phyloP scores from a whole-genome alignment of 2,888 invertebrate genomes.

The Clistopyga incitator region DNA sequence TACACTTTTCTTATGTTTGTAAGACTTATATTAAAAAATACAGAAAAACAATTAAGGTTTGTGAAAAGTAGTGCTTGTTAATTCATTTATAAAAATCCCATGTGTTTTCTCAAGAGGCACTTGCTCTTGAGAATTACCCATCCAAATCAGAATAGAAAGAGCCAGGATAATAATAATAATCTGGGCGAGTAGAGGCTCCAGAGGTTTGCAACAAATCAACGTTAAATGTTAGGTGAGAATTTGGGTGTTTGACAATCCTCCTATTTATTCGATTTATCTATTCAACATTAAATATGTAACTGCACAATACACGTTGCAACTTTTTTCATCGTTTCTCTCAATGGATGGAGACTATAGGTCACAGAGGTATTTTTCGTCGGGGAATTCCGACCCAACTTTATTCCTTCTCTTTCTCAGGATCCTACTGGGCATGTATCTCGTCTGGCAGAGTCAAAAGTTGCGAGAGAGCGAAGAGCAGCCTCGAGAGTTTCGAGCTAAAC shows the following conservation, averaged over 20 bases:
- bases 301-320: conserved; percentile 36
- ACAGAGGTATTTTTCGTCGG: conserved; percentile 54
- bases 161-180: conserved; percentile 34
- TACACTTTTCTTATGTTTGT: no score
- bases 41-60: no score
- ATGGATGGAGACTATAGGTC: conserved; percentile 58
- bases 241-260: conserved; percentile 13
- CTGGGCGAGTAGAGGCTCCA: conserved; percentile 39
- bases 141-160: no score
- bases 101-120: no score
- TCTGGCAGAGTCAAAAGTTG: conserved; percentile 23
- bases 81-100: no score
- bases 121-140: no score
- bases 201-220: conserved; percentile 8
- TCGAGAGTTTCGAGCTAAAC: conserved; percentile 51
- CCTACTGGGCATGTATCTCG: conserved; percentile 14
- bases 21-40: no score
- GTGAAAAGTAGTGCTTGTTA: no score
- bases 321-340: conserved; percentile 40
- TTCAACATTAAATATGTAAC: conserved; percentile 43
- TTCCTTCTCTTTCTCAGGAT: conserved; percentile 55
- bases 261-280: conserved; percentile 1
- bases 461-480: conserved; percentile 28
- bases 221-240: not conserved
- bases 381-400: conserved; percentile 49